Base-by-base conservation (phyloP, 64 coral and sea anemone genomes). In the Pocillopora damicornis region DNA sequence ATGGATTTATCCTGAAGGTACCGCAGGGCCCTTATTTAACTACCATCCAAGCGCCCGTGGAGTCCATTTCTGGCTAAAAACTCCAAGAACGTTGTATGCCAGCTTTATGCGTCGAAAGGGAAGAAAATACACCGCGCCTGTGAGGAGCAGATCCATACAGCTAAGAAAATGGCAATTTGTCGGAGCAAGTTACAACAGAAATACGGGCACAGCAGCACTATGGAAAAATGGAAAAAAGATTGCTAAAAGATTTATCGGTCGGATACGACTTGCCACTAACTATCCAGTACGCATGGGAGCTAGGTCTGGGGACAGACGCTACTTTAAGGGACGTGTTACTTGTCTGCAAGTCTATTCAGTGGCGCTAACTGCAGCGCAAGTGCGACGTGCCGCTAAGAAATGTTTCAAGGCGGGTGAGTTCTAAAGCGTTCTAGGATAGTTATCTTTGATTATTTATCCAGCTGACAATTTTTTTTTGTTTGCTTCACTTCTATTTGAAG, bases 201-300 rank as follows among this genome's bases (percentile, higher is more conserved):
- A 60, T 4, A 91, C 81, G 0, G 83, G 90, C 58, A 63, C 58
- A 22, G 90, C 75, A 15, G 76, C 45, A 10, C 37, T 91, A 36
- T 91, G 83, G 82, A 65, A 56, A 23, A 91, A 91, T 42, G 90
- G 90, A 20, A 86, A 35, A 61, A 75, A 76, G 36, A 77, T 91
- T 62, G 76, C 82, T 22, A 79, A 22, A 34, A 76, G 60, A 37
- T 86, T 75, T 22, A 86, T 91, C 13, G 82, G 82, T 25, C 60
- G 76, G 22, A 72, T 91, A 51, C 79, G 82, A 12, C 37, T 91
- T 25, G 75, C 90, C 11, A 91, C 90, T 11, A 91, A 91, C 38
- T 91, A 91, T 35, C 90, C 90, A 20, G 90, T 85, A 15, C 90
- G 90, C 11, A 79, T 91, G 64, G 90, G 90, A 79, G 82, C 83